A percentile compares a stretch with the other conserved stretches of the same genome.
Conservation (phyloP, 2,113 vertebrate species). For the Dolichallabes microphthalmus region DNA sequence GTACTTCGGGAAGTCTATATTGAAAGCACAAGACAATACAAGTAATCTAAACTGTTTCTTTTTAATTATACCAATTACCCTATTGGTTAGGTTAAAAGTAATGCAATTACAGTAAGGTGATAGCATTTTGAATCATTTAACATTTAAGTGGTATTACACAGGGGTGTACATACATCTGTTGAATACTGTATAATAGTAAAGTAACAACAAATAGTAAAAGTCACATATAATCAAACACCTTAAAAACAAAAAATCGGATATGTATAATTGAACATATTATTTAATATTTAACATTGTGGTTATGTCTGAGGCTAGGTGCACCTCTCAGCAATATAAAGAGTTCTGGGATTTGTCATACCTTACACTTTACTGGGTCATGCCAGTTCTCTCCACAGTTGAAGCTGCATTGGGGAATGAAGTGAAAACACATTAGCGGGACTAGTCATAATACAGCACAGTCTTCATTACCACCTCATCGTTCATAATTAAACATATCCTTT, state of each 20-base stretch:
- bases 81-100: no score
- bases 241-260: background rate
- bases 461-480: background rate
- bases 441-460: background rate
- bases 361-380: slow-evolving; percentile 99
- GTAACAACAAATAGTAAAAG: background rate
- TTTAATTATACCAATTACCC: no score
- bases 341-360: slow-evolving; percentile 72
- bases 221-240: background rate
- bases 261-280: background rate
- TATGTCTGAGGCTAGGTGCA: background rate
- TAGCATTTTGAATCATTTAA: no score
- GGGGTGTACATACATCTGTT: no score
- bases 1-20: no score
- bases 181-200: background rate
- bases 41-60: no score
- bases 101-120: no score
- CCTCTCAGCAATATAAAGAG: background rate
- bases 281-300: background rate
- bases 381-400: slow-evolving; percentile 99
- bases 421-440: slow-evolving; percentile 11
- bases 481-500: background rate
- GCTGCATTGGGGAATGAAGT: slow-evolving; percentile 68
- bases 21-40: no score
- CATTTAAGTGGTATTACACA: no score